These are phyloP conservation scores for Proterorhinus semilunaris DNA, from an alignment of 2,113 vertebrate species.

Conservation along the genomic window DNA sequence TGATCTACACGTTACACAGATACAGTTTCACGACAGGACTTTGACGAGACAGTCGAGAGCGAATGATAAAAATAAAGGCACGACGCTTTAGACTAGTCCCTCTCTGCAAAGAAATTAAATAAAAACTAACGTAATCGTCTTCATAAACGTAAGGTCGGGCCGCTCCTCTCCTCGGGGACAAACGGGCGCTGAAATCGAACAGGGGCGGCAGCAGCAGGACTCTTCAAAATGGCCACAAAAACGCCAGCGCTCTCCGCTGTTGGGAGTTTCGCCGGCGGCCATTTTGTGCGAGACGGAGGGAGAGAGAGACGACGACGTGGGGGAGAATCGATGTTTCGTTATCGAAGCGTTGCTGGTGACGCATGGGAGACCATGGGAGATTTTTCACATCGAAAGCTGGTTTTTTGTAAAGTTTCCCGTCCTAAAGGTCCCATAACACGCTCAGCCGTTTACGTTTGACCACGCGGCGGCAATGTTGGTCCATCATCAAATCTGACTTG, in stretches of 20 bases:
- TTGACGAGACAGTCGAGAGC: constrained; percentile 20
- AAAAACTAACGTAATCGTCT: background rate
- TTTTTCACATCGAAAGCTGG: too few relatives aligned
- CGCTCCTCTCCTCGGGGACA: background rate
- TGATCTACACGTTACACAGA: background rate
- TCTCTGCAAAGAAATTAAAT: too few relatives aligned
- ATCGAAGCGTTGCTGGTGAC: background rate
- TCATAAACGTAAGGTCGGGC: background rate
- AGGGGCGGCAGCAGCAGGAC: constrained; percentile 1
- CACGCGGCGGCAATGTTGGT: too few relatives aligned
- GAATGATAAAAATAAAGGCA: constrained; percentile 65
- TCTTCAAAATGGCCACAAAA: background rate
- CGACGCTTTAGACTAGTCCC: constrained; percentile 43
- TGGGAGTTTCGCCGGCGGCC: background rate
- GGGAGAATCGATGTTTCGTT: background rate
- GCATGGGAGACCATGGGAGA: background rate
- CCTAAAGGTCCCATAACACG: too few relatives aligned
- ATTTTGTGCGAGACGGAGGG: background rate
- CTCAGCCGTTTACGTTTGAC: too few relatives aligned
- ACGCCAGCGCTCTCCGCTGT: background rate
- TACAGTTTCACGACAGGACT: background rate
- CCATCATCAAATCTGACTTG: too few relatives aligned
- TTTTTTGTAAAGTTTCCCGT: too few relatives aligned
- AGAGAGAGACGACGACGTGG: background rate
- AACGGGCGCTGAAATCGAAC: background rate